Percentiles rank a stretch among this genome's conserved stretches.
Conservation (phyloP, 2,113 vertebrate genomes). For the Scomber colias region DNA sequence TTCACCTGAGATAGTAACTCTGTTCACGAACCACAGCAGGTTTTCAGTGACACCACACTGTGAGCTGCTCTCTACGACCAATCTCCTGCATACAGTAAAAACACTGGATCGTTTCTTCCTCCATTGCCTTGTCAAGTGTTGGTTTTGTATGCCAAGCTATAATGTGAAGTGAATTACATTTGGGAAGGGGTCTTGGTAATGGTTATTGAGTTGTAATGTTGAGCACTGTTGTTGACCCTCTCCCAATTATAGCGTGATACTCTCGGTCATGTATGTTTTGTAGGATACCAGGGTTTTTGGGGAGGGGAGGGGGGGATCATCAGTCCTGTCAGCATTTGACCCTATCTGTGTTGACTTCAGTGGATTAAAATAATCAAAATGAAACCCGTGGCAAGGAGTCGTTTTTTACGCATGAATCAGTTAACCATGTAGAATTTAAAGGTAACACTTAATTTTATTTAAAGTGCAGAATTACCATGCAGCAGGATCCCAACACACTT, state of each 20-base stretch:
- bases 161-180: constrained; percentile 76
- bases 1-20: constrained; percentile 38
- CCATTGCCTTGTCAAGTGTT: constrained; percentile 72
- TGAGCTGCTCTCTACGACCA: background rate
- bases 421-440: background rate
- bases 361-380: constrained; percentile 81
- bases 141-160: constrained; percentile 70
- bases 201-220: constrained; percentile 71
- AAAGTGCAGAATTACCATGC: too few species aligned
- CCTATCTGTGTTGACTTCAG: constrained; percentile 80
- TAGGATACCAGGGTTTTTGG: constrained; percentile 67
- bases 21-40: constrained; percentile 25
- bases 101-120: constrained; percentile 56
- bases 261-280: constrained; percentile 78
- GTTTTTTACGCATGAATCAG: background rate
- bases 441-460: background rate
- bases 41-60: constrained; percentile 26
- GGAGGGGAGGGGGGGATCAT: constrained; percentile 43
- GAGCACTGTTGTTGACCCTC: constrained; percentile 71
- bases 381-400: background rate
- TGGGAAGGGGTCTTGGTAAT: constrained; percentile 65
- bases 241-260: constrained; percentile 70
- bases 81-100: constrained; percentile 19
- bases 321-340: constrained; percentile 73
- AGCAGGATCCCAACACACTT: too few species aligned